phyloP scores from a whole-genome alignment of 2,113 vertebrate species.

The Pantherophis guttatus region DNA sequence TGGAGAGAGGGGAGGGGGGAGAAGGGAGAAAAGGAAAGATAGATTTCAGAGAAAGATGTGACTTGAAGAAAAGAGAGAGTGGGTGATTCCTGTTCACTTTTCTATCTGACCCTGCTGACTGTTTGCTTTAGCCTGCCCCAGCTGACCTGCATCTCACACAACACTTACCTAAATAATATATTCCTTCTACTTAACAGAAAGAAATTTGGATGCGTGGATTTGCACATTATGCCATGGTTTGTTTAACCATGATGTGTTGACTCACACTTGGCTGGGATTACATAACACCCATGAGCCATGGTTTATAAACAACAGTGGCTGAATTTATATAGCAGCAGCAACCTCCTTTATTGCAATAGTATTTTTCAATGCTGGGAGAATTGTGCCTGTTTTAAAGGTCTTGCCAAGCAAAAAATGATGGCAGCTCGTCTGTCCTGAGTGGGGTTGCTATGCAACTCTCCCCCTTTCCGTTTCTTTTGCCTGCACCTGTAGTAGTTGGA shows the following conservation, averaged over 20 bases:
- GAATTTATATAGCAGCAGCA: neutral
- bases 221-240: neutral
- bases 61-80: neutral
- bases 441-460: neutral
- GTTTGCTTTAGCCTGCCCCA: neutral
- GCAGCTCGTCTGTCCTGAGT: neutral
- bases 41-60: neutral
- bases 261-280: neutral
- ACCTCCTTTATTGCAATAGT: neutral
- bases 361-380: neutral
- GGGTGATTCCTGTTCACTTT: neutral
- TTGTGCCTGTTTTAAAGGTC: neutral
- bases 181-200: neutral
- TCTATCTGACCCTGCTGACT: neutral
- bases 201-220: neutral
- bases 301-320: neutral
- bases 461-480: neutral
- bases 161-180: neutral
- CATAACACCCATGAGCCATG: neutral
- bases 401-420: neutral
- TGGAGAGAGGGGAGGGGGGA: neutral
- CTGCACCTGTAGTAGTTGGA: neutral
- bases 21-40: neutral
- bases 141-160: neutral
- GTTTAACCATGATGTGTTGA: neutral